Base-by-base conservation (phyloP, 2,888 invertebrate genomes). In the Andrena minutula region DNA sequence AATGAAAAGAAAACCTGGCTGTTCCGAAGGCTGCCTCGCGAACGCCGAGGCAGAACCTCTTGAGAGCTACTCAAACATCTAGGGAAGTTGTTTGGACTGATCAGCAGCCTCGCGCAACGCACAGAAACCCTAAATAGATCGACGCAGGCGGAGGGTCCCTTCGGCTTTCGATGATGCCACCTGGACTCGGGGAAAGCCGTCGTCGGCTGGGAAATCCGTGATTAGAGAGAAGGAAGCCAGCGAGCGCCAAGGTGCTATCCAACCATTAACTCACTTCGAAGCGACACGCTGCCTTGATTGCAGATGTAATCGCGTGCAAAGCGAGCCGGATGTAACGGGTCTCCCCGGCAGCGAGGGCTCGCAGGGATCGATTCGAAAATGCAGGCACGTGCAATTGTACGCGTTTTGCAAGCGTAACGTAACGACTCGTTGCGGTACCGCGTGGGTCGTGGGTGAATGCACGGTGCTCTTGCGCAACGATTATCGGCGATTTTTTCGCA, bases 351-450 rank as follows among this genome's bases (percentile, higher is more conserved):
- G 2, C n/a, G 20, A 56, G 51, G 32, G 49, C 51, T 71, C 68
- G 61, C 20, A 65, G 65, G 65, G 70, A 77, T 80, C 85, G 73
- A 79, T 74, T 79, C 66, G 75, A 71, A 79, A 85, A 84, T 79
- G 71, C 83, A 83, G 75, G 71, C 85, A 85, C 85, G 85, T 84
- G 85, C 84, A 75, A 63, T 76, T 61, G 79, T 75, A 84, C 79
- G 84, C 82, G 79, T 79, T 84, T 85, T 56, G 84, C 79, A 82
- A 85, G 73, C 82, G 51, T 71, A 84, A 85, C 70, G 84, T 66
- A 79, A 75, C 70, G 73, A 73, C 64, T 47, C 47, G 61, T 58
- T 68, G 72, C 35, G 23, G 49, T 41, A 51, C 73, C 56, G 83
- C 83, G 83, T 83, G 83, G 83, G 83, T 53, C 63, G 82, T 72